Percentiles rank a stretch among this genome's conserved stretches.
Conservation (phyloP, 2,113 vertebrate species). For the Phainopepla nitens region DNA sequence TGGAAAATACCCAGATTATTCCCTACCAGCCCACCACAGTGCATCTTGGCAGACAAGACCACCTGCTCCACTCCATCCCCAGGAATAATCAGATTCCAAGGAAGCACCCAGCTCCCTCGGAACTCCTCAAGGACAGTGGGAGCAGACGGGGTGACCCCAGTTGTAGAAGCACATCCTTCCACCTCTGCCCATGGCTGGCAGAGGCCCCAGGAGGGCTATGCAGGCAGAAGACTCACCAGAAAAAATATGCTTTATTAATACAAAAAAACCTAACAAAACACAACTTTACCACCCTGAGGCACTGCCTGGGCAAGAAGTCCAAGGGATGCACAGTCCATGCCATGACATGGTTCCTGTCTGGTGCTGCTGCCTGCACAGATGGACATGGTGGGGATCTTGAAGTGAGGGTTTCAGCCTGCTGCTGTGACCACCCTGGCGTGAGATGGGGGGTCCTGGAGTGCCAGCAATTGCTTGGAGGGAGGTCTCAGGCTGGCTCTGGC, state of each 20-base stretch:
- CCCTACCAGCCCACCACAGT: accelerated
- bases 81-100: neutral
- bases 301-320: neutral
- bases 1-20: neutral
- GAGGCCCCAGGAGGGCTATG: neutral
- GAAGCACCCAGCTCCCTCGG: neutral
- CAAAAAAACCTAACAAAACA: neutral
- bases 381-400: neutral
- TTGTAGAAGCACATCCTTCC: neutral
- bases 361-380: neutral
- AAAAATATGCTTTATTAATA: neutral
- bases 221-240: neutral
- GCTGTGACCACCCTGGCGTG: accelerated
- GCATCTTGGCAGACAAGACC: neutral
- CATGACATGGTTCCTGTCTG: accelerated
- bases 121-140: neutral
- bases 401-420: neutral
- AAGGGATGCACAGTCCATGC: accelerated
- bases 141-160: accelerated
- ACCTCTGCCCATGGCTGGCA: neutral
- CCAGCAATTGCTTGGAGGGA: neutral
- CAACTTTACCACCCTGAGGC: neutral
- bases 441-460: neutral
- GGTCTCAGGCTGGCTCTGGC: neutral
- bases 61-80: neutral